Conservation (phyloP, 2,888 invertebrate species). For the Plusia festucae region DNA sequence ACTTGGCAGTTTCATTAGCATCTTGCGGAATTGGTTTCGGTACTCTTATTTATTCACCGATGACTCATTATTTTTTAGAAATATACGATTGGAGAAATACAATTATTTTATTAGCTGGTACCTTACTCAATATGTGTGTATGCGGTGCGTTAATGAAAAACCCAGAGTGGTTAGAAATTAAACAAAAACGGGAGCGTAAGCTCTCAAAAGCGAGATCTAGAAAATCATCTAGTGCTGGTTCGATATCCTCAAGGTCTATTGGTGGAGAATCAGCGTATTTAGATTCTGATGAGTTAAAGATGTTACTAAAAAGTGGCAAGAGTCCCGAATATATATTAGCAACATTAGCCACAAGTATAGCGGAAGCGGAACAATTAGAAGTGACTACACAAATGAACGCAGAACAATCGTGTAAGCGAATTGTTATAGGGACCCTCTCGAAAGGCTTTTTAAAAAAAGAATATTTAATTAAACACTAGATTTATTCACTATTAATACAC, state of each 20-base stretch:
- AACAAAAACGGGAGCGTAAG: slow-evolving; percentile 88
- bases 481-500: no score
- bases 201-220: slow-evolving; percentile 78
- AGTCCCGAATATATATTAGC: slow-evolving; percentile 91
- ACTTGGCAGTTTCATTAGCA: slow-evolving; percentile 95
- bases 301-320: slow-evolving; percentile 91
- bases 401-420: slow-evolving; percentile 75
- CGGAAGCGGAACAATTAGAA: slow-evolving; percentile 83
- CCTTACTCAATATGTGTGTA: slow-evolving; percentile 95
- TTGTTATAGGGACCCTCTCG: no score
- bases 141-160: slow-evolving; percentile 96
- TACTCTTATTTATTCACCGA: slow-evolving; percentile 95
- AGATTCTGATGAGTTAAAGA: slow-evolving; percentile 91
- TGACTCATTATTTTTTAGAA: slow-evolving; percentile 93
- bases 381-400: slow-evolving; percentile 83
- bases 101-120: slow-evolving; percentile 93
- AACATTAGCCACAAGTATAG: slow-evolving; percentile 89
- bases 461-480: no score
- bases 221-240: slow-evolving; percentile 85
- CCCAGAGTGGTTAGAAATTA: slow-evolving; percentile 93
- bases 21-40: slow-evolving; percentile 97
- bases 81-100: slow-evolving; percentile 95
- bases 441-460: no score
- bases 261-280: slow-evolving; percentile 87
- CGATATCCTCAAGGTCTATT: slow-evolving; percentile 84